phyloP scores from a whole-genome alignment of 2,888 invertebrate species.

The Cataglyphis livida region DNA sequence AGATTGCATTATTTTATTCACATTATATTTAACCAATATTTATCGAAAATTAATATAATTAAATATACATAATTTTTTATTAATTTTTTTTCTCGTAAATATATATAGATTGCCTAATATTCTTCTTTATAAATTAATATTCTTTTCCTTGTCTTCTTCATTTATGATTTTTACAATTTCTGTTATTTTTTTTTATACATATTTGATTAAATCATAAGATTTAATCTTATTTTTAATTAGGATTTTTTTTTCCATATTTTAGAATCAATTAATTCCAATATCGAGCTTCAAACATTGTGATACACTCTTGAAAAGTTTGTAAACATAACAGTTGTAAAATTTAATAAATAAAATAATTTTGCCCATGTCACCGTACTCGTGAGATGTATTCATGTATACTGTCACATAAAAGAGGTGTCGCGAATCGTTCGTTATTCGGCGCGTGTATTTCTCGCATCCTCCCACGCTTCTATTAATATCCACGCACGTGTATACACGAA shows the following conservation, averaged over 20 bases:
- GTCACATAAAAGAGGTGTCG: constrained; percentile 57
- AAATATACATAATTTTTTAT: neutral
- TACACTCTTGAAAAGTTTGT: neutral
- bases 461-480: constrained; percentile 73
- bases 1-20: neutral
- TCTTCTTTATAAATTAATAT: neutral
- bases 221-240: neutral
- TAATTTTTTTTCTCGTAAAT: neutral
- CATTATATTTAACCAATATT: neutral
- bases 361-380: constrained; percentile 42
- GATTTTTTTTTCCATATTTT: neutral
- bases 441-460: constrained; percentile 70
- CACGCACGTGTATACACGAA: constrained; percentile 22
- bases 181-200: neutral
- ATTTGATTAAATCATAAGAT: neutral
- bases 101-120: neutral
- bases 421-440: constrained; percentile 43
- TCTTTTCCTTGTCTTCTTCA: neutral
- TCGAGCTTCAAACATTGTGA: neutral
- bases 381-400: constrained; percentile 57
- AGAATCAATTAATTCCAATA: neutral
- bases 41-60: neutral
- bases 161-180: neutral
- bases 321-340: neutral
- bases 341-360: constrained; percentile 35